Base-by-base conservation (phyloP, 2,888 invertebrate species). In the Pinctada fucata region DNA sequence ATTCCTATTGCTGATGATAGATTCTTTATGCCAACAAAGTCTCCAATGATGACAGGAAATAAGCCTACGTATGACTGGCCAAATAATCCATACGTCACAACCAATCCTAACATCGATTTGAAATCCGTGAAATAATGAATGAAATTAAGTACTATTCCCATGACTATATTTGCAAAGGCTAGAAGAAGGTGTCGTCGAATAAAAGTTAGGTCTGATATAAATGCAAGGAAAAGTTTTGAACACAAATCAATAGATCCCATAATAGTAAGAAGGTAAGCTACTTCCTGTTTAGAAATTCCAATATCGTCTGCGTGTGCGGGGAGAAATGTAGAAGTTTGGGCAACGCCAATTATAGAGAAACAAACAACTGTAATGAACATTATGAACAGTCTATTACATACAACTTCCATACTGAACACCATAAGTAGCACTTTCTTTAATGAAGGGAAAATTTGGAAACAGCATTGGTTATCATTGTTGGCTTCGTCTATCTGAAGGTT, bases 1-100 rank as follows among this genome's bases (percentile, higher is more conserved):
- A 72, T 13, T 8, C 72, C 72, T 58, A 72, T 72, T 31, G 72
- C 72, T 8, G 31, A 50, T 31, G 72, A 72, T 31, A 72, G 47
- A 45, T 72, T 72, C 5, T n/a, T n/a, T 31, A 72, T 5, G 13
- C 72, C 72, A 3, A 72, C 72, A 16, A 52, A 58, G 45, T 72
- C 72, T 0, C 52, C 72, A 5, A 72, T 3, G 13, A 72, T 52
- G 6, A 52, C 72, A 16, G 72, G 72, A 3, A 72, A 72, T 2
- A 72, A 45, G 4, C 51, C 52, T 47, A 72, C 51, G 45, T 72
- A 72, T 4, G 52, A 47, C 10, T 52, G 51, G 52, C 51, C 10
- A 58, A 50, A 52, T 2, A 31, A 31, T 72, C 72, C 72, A 45
- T 52, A 4, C 10, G 52, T 45, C 45, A 3, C 31, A 6, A 45